Conservation (phyloP, 2,888 invertebrate species). For the Caenorhabditis drosophilae region DNA sequence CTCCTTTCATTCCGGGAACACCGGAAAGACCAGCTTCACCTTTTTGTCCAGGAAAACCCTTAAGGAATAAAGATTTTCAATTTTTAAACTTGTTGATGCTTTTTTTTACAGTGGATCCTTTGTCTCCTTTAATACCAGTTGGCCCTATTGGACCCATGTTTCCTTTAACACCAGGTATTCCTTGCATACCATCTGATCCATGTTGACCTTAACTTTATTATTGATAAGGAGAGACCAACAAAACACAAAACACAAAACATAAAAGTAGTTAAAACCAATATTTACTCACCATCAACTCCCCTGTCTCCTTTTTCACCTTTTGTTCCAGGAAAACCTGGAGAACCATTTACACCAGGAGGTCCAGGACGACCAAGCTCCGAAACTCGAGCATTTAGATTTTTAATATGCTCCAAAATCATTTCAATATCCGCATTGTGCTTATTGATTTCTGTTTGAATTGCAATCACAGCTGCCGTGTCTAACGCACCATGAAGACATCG, state of each 20-base stretch:
- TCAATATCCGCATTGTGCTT: slow-evolving; percentile 55
- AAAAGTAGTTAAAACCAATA: not conserved
- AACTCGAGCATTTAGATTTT: slow-evolving; percentile 54
- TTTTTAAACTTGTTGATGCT: not conserved
- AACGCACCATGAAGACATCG: slow-evolving; percentile 43
- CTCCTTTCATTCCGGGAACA: slow-evolving; percentile 56
- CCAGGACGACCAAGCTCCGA: slow-evolving; percentile 52
- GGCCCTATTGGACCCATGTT: slow-evolving; percentile 57
- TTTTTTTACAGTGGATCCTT: slow-evolving; percentile 54
- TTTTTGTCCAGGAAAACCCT: slow-evolving; percentile 60
- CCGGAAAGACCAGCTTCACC: slow-evolving; percentile 52
- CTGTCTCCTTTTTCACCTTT: slow-evolving; percentile 55
- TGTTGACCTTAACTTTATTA: slow-evolving; percentile 31
- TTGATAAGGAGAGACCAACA: not conserved
- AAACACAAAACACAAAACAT: not conserved
- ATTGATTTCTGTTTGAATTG: slow-evolving; percentile 59
- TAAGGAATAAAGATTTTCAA: not conserved
- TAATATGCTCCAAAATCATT: slow-evolving; percentile 58
- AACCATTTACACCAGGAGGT: slow-evolving; percentile 56
- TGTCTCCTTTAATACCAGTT: slow-evolving; percentile 60
- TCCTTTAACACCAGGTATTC: slow-evolving; percentile 57
- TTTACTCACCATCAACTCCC: slow-evolving; percentile 36
- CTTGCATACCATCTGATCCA: slow-evolving; percentile 55
- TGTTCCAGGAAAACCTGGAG: slow-evolving; percentile 52
- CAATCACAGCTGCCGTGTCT: slow-evolving; percentile 57